These are phyloP conservation scores for Buceros bicornis DNA, from an alignment of 2,797 vertebrate species.

Conservation along the genomic window DNA sequence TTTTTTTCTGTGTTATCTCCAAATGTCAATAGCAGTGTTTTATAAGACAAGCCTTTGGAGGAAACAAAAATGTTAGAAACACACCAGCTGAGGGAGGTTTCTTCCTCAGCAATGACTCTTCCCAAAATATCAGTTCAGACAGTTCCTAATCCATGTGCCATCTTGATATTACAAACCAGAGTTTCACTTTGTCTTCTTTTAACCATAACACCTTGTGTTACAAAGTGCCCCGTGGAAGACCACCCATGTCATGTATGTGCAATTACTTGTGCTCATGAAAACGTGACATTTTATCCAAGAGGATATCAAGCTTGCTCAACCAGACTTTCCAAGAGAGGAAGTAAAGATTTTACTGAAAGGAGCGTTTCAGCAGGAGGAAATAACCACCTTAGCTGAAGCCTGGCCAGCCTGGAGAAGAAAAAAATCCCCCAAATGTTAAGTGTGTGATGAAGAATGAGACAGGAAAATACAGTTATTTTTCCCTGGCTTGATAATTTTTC, in stretches of 20 bases:
- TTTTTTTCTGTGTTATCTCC: background rate
- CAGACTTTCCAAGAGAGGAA: background rate
- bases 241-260: rapidly evolving
- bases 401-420: background rate
- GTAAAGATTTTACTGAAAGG: background rate
- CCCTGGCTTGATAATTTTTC: background rate
- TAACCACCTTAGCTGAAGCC: background rate
- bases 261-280: background rate
- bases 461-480: background rate
- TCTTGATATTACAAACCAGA: background rate
- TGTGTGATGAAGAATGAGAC: background rate
- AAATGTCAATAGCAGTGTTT: background rate
- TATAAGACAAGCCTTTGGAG: background rate
- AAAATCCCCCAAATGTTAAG: background rate
- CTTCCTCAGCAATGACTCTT: too few relatives aligned
- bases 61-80: too few relatives aligned
- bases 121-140: too few relatives aligned
- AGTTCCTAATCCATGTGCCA: background rate
- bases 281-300: background rate
- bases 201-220: background rate
- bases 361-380: background rate
- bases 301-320: background rate
- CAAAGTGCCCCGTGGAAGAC: background rate
- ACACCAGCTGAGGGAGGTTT: too few relatives aligned
- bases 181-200: background rate